Evolutionary conservation across 2,888 invertebrate species (phyloP).

Genomic region (Silvanus unidentatus): DNA sequence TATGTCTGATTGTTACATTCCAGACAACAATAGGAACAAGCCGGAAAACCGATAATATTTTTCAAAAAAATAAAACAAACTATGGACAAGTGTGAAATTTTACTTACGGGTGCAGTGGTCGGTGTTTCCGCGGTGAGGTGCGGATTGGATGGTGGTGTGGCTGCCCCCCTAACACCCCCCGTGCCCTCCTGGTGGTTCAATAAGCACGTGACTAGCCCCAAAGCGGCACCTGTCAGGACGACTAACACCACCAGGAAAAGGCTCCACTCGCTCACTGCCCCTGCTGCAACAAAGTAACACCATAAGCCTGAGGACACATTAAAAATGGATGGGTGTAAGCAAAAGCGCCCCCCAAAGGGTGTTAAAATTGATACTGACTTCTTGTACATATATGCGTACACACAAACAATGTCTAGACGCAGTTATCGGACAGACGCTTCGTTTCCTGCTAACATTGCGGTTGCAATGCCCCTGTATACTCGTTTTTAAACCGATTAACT

Average conservation of each 20-base stretch:
- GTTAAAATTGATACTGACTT: no score
- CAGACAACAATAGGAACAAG: background rate
- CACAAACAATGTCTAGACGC: no score
- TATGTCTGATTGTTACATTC: background rate
- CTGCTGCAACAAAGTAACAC: slow-evolving; percentile 25
- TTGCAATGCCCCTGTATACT: no score
- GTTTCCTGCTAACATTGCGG: no score
- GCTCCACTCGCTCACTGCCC: slow-evolving; percentile 37
- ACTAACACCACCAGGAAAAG: slow-evolving; percentile 39
- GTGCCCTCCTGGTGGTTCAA: slow-evolving; percentile 52
- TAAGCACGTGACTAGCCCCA: slow-evolving; percentile 50
- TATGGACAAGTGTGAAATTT: background rate
- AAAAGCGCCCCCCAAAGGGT: no score
- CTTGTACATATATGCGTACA: no score
- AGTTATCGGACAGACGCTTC: no score
- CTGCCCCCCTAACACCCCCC: slow-evolving; percentile 34
- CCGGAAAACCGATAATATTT: background rate
- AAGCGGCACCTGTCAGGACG: slow-evolving; percentile 38
- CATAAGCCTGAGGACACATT: no score
- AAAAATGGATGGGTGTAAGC: background rate
- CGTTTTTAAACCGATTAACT: no score
- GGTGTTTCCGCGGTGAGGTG: slow-evolving; percentile 42
- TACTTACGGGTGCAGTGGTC: slow-evolving; percentile 45
- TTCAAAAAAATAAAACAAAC: background rate
- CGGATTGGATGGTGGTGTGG: slow-evolving; percentile 37